Evolutionary conservation across 2,888 invertebrate species (phyloP), one percentile per base, ranked within the genome.

Genomic region (Ormyrus thymus): DNA sequence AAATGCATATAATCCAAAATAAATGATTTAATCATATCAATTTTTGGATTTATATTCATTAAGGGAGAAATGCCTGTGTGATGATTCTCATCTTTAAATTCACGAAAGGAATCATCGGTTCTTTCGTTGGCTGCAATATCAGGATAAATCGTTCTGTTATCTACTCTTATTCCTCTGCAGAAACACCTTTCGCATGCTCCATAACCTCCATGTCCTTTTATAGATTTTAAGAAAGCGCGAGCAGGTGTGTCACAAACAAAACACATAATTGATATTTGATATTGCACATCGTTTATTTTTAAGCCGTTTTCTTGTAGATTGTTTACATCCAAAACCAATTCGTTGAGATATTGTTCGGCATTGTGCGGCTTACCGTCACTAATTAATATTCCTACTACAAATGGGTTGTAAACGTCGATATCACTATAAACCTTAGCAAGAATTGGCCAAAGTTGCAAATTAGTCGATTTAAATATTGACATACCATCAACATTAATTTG

Each of bases 401-500:
- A 83, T 43, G 83, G 83, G 62, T 74, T 77, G 74, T 84, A 84
- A 6, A 81, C 7, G 68, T 82, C 82, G 5, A 48, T 50, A 6
- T 83, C 50, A 74, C 46, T 73, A 55, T 64, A 71, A 56, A 83
- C 58, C 55, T 80, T 81, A 46, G 76, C 79, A n/a, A 81, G 73
- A 55, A 84, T 82, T n/a, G 82, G 82, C 82, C 83, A 84, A 15
- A 81, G 74, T 64, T 80, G 58, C 53, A 50, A 76, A n/a, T 64
- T 51, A 53, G 80, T 76, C 8, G 82, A 82, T 66, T 81, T 78
- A 51, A 74, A 81, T 55, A 81, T 8, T 2, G 79, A 81, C 55
- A 84, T 53, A 10, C 82, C 83, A 69, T 83, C 82, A 69, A 81
- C 48, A 58, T 79, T 76, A 8, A 84, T 75, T 65, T 64, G 29